phyloP scores from a whole-genome alignment of 2,797 vertebrate species.

The Microctenopoma steveboyesi region DNA sequence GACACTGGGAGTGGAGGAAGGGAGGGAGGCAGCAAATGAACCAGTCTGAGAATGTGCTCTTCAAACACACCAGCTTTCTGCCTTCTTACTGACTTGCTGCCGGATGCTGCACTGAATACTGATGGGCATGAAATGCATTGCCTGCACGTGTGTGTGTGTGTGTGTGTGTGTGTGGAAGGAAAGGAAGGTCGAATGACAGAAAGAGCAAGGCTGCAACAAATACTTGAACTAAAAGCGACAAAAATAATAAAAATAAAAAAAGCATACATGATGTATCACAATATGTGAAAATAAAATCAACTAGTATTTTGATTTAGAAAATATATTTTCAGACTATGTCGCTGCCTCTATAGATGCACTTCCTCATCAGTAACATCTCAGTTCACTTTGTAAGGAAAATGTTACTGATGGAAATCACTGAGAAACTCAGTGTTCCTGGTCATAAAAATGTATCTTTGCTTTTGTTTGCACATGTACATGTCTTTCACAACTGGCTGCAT shows the following conservation, averaged over 20 bases:
- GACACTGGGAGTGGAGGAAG: constrained; percentile 21
- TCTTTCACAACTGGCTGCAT: constrained; percentile 1
- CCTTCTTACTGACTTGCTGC: constrained; percentile 50
- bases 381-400: neutral
- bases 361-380: neutral
- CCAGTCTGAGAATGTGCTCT: constrained; percentile 56
- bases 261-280: neutral
- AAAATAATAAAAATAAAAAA: too few relatives aligned
- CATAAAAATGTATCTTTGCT: neutral
- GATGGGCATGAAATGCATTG: constrained; percentile 58
- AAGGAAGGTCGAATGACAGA: constrained; percentile 23
- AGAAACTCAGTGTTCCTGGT: neutral
- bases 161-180: constrained; percentile 7
- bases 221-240: constrained; percentile 1
- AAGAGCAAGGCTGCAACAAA: constrained; percentile 2
- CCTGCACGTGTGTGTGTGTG: constrained; percentile 2
- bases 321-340: neutral
- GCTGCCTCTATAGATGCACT: neutral
- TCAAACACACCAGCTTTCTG: constrained; percentile 50
- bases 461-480: too few relatives aligned
- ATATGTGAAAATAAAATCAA: neutral
- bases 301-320: neutral
- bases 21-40: constrained; percentile 39
- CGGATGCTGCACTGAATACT: constrained; percentile 68
- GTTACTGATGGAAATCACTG: neutral